phyloP scores from a whole-genome alignment of 2,797 vertebrate species.

The Graptemys geographica region DNA sequence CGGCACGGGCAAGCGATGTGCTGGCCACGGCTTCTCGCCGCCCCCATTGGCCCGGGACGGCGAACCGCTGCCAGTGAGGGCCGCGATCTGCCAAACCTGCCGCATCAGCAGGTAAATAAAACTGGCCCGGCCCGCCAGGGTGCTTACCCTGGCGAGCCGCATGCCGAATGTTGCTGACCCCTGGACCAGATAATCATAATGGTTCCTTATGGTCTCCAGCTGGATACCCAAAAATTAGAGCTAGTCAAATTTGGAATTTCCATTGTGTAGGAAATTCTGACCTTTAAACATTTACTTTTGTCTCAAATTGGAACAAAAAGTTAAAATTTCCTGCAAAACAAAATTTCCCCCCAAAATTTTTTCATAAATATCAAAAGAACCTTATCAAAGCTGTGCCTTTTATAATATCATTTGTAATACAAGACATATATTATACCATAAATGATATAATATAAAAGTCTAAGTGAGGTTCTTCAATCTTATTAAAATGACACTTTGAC shows the following conservation, averaged over 20 bases:
- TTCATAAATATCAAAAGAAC: background rate
- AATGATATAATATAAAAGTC: background rate
- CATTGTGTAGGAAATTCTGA: background rate
- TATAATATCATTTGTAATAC: too few relatives aligned
- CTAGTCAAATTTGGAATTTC: background rate
- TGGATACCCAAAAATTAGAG: background rate
- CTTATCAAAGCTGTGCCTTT: too few relatives aligned
- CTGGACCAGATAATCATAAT: too few relatives aligned
- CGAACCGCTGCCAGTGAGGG: too few relatives aligned
- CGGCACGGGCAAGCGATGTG: too few relatives aligned
- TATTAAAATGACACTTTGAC: background rate
- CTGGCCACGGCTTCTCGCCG: too few relatives aligned
- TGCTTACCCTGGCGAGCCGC: too few relatives aligned
- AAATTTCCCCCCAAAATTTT: background rate
- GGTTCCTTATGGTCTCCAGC: background rate
- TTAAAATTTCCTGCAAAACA: background rate
- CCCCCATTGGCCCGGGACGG: too few relatives aligned
- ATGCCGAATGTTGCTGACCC: too few relatives aligned
- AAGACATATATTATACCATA: background rate
- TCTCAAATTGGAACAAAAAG: background rate
- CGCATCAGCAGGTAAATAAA: too few relatives aligned
- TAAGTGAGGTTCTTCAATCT: background rate
- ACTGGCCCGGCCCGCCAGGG: too few relatives aligned
- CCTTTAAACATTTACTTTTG: background rate
- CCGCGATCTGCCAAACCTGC: too few relatives aligned